phyloP scores from a whole-genome alignment of 2,888 invertebrate species.

The Hirtodrosophila cameraria region DNA sequence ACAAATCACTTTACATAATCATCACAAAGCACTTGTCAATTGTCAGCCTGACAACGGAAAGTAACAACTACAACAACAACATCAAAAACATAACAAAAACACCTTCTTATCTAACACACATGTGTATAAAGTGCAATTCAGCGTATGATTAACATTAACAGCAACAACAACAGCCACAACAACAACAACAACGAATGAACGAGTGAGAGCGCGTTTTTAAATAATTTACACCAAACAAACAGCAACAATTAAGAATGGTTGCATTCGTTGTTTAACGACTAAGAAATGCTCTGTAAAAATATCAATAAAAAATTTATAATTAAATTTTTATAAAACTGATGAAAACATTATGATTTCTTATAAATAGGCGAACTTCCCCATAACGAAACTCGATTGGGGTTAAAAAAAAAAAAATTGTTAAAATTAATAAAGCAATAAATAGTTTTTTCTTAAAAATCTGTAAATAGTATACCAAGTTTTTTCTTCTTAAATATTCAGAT shows the following conservation, averaged over 20 bases:
- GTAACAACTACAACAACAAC: slow-evolving; percentile 23
- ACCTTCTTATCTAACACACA: slow-evolving; percentile 64
- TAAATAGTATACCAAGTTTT: too few relatives aligned
- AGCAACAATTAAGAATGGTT: slow-evolving; percentile 38
- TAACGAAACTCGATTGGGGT: too few relatives aligned
- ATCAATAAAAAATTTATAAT: too few relatives aligned
- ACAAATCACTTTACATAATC: slow-evolving; percentile 56
- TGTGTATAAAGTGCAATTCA: slow-evolving; percentile 73
- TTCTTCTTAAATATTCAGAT: too few relatives aligned
- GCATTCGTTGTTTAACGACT: background rate
- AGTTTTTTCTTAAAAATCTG: too few relatives aligned
- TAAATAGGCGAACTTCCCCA: too few relatives aligned
- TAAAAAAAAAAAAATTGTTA: too few relatives aligned
- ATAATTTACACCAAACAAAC: slow-evolving; percentile 65
- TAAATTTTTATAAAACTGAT: too few relatives aligned
- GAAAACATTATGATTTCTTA: too few relatives aligned
- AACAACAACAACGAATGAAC: slow-evolving; percentile 32
- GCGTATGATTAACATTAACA: slow-evolving; percentile 73
- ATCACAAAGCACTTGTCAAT: slow-evolving; percentile 52
- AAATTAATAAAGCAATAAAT: too few relatives aligned
- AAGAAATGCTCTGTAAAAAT: slow-evolving; percentile 23
- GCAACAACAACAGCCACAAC: slow-evolving; percentile 25
- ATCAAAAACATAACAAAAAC: slow-evolving; percentile 28
- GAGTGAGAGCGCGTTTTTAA: slow-evolving; percentile 60
- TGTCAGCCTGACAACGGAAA: slow-evolving; percentile 41